Base-by-base conservation (phyloP, 1,140 invertebrate species). In the Cotesia vestalis region DNA sequence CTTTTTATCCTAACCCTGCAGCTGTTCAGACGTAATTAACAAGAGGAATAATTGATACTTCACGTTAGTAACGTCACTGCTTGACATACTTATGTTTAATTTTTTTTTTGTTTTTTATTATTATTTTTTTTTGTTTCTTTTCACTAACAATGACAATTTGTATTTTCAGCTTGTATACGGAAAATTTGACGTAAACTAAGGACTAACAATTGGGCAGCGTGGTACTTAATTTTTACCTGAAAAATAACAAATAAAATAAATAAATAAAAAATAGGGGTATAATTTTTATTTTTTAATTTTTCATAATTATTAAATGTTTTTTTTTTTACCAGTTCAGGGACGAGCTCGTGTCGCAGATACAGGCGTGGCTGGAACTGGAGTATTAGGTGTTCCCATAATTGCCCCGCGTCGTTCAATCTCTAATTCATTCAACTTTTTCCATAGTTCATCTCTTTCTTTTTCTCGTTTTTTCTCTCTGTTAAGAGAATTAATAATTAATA, bases 381-480 rank as follows among this genome's bases (percentile, higher is more conserved):
- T 81, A 79, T 85, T 86, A 74, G 79, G 40, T 62, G 76, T 72
- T 78, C 76, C 78, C 80, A 78, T 80, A 69, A 83, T 73, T 76
- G 77, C 53, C 73, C 80, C 82, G 77, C 85, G 83, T 81, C 81
- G 86, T 83, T 89, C 91, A 79, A 93, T 85, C 88, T 94, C 94
- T 87, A 96, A 89, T 89, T 95, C 94, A 78, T 91, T 92, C 85
- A 98, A 89, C 88, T 91, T 94, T 88, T 96, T 96, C 96, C 96
- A 98, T 84, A 98, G 87, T 88, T 98, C 95, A 83, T 97, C 96
- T 81, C 95, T 91, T 88, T 97, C 96, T 80, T 95, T 95, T 88
- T 97, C 95, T 77, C 94, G 91, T 86, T 96, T 97, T 87, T 96
- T 96, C 87, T 97, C 95, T 91, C 95, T 97, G 84, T 6, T 88